Evolutionary conservation across 2,113 vertebrate species (phyloP), one percentile per base, ranked within the genome.

Genomic region (Burhinus bistriatus): DNA sequence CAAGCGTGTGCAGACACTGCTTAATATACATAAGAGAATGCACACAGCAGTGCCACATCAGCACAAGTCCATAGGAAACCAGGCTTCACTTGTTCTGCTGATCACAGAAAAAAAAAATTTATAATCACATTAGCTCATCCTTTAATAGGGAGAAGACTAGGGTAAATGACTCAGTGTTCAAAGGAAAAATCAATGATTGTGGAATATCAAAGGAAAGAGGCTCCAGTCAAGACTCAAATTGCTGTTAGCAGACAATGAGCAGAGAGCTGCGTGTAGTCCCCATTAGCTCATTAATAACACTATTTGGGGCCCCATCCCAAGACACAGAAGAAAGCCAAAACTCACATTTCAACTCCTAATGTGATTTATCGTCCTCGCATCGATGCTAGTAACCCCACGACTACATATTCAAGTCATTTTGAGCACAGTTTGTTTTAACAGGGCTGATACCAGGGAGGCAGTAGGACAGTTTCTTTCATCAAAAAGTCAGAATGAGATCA

Each of bases 231-330:
- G 87, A 80, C 40, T 82, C 81, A 84, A 93, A 91, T 49, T 87
- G 80, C 87, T 95, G 93, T 45, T 94, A 95, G 78, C 66, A 94
- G 93, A 94, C 89, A 97, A 88, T 85, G 58, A 95, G 81, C 66
- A 90, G 83, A 76, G 34, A 62, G 32, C 81, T 82, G 71, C 7
- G 1, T 83, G 73, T 76, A 87, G 91, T 87, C 96, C 81, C 22
- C 42, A 47, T 36, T 40, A 91, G 58, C 58, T 91, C 94, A 91
- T 91, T 93, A 93, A 47, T 73, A 94, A 73, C 45, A 54, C 34
- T 64, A 62, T 58, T 66, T 91, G 66, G 58, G 73, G 66, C 57
- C n/a, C 66, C 70, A 93, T 95, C 73, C 49, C 70, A 89, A 84
- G 78, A 57, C 87, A 44, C 65, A 91, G 44, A 89, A 87, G 64